A percentile compares a stretch with the other conserved stretches of the same genome.
Evolutionary conservation across 2,888 invertebrate genomes (phyloP).

Genomic region (Tipula unca): DNA sequence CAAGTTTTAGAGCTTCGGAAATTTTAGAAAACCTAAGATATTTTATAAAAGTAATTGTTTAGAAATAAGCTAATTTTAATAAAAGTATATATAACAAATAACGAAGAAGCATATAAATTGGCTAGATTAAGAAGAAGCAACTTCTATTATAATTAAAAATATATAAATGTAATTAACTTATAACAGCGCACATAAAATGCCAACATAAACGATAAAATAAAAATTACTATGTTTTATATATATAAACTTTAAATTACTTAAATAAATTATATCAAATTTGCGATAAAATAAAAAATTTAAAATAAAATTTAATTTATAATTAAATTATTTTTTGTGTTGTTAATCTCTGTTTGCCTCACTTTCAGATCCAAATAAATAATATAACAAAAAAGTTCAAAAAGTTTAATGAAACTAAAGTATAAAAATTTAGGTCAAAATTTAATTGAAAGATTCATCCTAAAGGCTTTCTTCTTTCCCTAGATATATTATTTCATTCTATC

Average conservation of each 20-base stretch:
- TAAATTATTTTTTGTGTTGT: background rate
- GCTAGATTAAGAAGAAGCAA: too few species aligned
- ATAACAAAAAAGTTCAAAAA: background rate
- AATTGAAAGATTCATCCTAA: background rate
- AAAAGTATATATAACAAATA: too few species aligned
- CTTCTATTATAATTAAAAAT: too few species aligned
- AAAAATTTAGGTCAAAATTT: background rate
- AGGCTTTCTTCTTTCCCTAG: background rate
- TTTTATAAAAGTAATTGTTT: too few species aligned
- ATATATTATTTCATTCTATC: background rate
- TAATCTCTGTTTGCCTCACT: background rate
- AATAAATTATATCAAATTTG: background rate
- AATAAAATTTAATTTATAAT: background rate
- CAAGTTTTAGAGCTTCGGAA: too few species aligned
- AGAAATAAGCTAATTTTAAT: too few species aligned
- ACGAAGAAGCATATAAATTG: too few species aligned
- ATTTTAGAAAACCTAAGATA: too few species aligned
- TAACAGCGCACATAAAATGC: too few species aligned
- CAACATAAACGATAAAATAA: background rate
- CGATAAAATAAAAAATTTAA: background rate
- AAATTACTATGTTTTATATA: background rate
- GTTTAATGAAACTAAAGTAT: background rate
- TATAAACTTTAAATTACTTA: background rate
- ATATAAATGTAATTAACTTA: too few species aligned
- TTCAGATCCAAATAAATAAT: conserved; percentile 8